These are phyloP conservation scores for Drosophila meridiana DNA, from an alignment of 2,888 invertebrate species.

Conservation along the genomic window DNA sequence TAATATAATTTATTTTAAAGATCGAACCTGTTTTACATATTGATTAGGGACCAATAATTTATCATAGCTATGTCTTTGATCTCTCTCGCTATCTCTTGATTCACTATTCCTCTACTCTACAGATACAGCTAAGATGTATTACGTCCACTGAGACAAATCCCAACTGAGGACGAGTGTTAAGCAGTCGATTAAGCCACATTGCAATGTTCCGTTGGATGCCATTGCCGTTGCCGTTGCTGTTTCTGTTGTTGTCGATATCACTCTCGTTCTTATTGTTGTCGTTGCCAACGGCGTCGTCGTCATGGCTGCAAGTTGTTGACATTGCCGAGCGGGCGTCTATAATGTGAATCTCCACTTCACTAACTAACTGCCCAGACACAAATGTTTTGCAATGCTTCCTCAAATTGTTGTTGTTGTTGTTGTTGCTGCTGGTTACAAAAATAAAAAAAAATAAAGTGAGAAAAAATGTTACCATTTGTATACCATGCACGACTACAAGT, in stretches of 20 bases:
- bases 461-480: conserved; percentile 71
- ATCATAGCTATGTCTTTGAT: too few species aligned
- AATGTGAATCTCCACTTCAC: conserved; percentile 60
- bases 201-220: background rate
- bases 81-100: too few species aligned
- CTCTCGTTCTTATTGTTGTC: conserved; percentile 30
- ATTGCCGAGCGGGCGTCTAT: conserved; percentile 78
- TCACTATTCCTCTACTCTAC: background rate
- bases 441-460: conserved; percentile 3
- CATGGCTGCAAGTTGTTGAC: conserved; percentile 80
- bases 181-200: background rate
- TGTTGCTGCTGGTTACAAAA: conserved; percentile 17
- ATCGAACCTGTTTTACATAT: too few species aligned
- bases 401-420: conserved; percentile 7
- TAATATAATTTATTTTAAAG: too few species aligned
- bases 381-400: conserved; percentile 16
- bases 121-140: background rate
- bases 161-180: background rate
- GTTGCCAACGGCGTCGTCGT: conserved; percentile 53
- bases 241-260: conserved; percentile 33
- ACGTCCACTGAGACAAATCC: background rate
- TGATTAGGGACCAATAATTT: too few species aligned
- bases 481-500: conserved; percentile 62
- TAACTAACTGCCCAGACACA: conserved; percentile 61
- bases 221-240: conserved; percentile 13